These are phyloP conservation scores for Trachelus troglodyta DNA, from an alignment of 2,888 invertebrate genomes.

Conservation along the genomic window DNA sequence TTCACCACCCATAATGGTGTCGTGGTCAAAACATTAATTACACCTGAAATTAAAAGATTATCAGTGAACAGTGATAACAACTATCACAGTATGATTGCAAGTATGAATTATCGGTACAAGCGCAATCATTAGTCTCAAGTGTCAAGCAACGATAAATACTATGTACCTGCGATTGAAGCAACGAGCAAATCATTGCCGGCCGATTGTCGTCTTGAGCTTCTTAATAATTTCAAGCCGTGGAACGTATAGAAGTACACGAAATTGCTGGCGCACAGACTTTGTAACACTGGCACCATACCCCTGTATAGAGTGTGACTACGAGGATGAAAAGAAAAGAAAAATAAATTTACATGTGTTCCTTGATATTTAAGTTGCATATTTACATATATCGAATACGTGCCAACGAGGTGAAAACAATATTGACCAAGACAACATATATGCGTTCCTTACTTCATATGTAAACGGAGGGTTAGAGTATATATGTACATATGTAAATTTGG, in stretches of 20 bases:
- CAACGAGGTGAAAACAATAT: conserved; percentile 6
- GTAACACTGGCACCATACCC: conserved; percentile 85
- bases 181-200: conserved; percentile 80
- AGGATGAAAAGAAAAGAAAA: conserved; percentile 31
- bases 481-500: neutral
- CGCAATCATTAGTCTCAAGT: neutral
- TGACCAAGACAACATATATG: neutral
- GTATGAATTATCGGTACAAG: neutral
- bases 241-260: conserved; percentile 96
- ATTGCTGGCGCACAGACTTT: conserved; percentile 87
- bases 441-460: neutral
- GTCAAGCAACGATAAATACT: neutral
- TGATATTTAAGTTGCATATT: conserved; percentile 18
- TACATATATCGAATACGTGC: conserved; percentile 10
- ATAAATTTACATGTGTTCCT: neutral
- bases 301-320: conserved; percentile 76
- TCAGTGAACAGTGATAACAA: conserved; percentile 1
- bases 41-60: conserved; percentile 61
- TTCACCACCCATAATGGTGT: conserved; percentile 95
- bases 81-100: neutral
- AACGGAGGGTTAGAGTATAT: neutral
- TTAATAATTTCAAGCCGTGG: conserved; percentile 78
- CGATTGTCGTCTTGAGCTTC: conserved; percentile 67
- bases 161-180: conserved; percentile 80
- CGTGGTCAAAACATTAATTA: conserved; percentile 85